A percentile compares a stretch with the other conserved stretches of the same genome.
phyloP scores from a whole-genome alignment of 2,113 vertebrate genomes.

The Chinchilla lanigera region DNA sequence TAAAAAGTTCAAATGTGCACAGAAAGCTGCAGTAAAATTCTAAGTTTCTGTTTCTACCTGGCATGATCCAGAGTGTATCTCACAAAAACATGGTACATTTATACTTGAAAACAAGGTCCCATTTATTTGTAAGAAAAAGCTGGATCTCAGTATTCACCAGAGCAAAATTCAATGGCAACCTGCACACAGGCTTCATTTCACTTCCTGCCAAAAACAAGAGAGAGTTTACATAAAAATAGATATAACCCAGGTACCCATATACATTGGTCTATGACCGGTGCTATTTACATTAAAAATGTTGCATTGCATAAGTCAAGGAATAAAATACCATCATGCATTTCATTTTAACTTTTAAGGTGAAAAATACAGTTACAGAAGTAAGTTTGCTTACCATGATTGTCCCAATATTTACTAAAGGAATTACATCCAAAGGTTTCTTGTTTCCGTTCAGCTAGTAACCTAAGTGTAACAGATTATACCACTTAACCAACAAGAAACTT shows the following conservation, averaged over 20 bases:
- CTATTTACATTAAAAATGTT: conserved; percentile 81
- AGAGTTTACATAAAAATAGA: conserved; percentile 83
- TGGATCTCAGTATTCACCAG: conserved; percentile 65
- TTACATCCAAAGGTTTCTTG: conserved; percentile 69
- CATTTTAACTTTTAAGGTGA: conserved; percentile 81
- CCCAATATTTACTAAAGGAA: conserved; percentile 70
- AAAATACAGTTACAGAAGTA: conserved; percentile 77
- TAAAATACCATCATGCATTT: conserved; percentile 85
- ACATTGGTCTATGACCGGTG: conserved; percentile 63
- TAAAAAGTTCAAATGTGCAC: conserved; percentile 75
- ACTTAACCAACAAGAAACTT: conserved; percentile 76
- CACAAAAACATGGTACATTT: conserved; percentile 67
- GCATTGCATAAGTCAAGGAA: conserved; percentile 83
- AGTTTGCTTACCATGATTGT: conserved; percentile 82
- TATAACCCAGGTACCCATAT: conserved; percentile 70
- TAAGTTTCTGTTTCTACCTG: conserved; percentile 66
- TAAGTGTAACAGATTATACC: conserved; percentile 72
- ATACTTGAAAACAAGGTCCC: conserved; percentile 62
- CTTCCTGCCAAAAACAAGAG: conserved; percentile 68
- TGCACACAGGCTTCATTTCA: conserved; percentile 63
- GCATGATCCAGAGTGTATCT: conserved; percentile 65
- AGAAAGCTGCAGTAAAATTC: conserved; percentile 71
- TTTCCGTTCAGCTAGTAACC: neutral
- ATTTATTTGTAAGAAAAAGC: conserved; percentile 72
- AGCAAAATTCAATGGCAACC: conserved; percentile 61